Conservation (phyloP, 1,140 invertebrate genomes). For the Leptoteleia sp. region DNA sequence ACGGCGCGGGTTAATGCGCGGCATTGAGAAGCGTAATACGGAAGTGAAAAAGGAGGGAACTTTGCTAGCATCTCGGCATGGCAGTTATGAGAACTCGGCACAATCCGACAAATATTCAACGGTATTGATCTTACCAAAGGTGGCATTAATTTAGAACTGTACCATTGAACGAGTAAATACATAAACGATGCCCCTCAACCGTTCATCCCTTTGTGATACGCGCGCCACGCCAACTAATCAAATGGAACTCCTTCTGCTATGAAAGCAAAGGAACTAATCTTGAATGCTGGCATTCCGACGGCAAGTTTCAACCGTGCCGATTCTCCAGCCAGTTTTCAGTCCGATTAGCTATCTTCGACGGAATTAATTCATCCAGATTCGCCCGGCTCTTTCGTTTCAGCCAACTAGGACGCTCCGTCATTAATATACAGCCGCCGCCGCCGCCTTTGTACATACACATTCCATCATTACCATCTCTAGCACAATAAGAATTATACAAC, state of each 20-base stretch:
- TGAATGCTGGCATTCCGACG: slow-evolving; percentile 58
- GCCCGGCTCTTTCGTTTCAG: slow-evolving; percentile 55
- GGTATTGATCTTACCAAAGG: slow-evolving; percentile 45
- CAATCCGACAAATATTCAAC: slow-evolving; percentile 39
- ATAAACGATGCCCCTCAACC: slow-evolving; percentile 54
- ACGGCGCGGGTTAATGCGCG: too few relatives aligned
- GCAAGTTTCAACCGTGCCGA: slow-evolving; percentile 48
- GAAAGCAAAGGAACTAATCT: slow-evolving; percentile 64
- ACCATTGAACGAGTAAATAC: slow-evolving; percentile 50
- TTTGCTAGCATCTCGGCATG: slow-evolving; percentile 8
- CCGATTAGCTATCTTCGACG: slow-evolving; percentile 56
- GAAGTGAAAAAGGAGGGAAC: too few relatives aligned
- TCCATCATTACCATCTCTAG: slow-evolving; percentile 44
- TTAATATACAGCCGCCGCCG: slow-evolving; percentile 57
- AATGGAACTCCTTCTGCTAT: slow-evolving; percentile 51
- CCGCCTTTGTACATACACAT: slow-evolving; percentile 58
- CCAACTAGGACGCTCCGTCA: slow-evolving; percentile 33
- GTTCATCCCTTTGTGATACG: slow-evolving; percentile 41
- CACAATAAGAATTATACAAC: slow-evolving; percentile 47
- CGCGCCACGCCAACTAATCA: slow-evolving; percentile 57
- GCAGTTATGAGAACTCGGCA: slow-evolving; percentile 32
- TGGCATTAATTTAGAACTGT: slow-evolving; percentile 47
- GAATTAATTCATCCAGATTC: slow-evolving; percentile 60
- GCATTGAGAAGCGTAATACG: too few relatives aligned
- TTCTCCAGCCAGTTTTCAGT: slow-evolving; percentile 45